Evolutionary conservation across 2,113 vertebrate genomes (phyloP).

Genomic region (Dasyprocta punctata): DNA sequence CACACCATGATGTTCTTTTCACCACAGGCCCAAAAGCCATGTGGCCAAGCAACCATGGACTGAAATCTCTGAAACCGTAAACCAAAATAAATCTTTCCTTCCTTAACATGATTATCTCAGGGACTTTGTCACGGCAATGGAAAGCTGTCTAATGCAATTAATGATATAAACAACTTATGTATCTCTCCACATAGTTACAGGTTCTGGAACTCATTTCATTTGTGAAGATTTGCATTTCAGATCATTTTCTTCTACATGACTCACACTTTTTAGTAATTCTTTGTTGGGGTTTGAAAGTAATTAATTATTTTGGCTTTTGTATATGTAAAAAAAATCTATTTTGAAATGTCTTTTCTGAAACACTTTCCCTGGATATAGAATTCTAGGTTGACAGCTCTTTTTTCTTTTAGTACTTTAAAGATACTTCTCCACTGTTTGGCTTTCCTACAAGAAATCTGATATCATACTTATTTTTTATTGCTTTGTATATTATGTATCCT

Average conservation of each 20-base stretch:
- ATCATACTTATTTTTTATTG: conserved; percentile 17
- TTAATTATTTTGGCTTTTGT: conserved; percentile 36
- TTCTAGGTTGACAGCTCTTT: background rate
- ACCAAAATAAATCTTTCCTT: background rate
- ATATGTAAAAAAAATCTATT: background rate
- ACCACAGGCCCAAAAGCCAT: background rate
- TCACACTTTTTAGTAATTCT: background rate
- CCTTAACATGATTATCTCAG: background rate
- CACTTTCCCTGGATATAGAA: background rate
- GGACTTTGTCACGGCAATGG: background rate
- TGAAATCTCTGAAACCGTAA: background rate
- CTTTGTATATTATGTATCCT: background rate
- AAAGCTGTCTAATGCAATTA: background rate
- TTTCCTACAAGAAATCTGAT: background rate
- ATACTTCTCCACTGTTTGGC: background rate
- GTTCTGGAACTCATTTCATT: background rate
- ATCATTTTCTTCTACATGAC: background rate
- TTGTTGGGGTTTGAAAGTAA: background rate
- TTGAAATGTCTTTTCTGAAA: conserved; percentile 11
- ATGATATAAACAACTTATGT: background rate
- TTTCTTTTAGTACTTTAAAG: background rate
- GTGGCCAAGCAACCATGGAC: background rate
- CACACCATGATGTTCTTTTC: background rate
- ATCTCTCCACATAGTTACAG: background rate
- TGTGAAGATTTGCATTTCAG: background rate